Evolutionary conservation across 2,113 vertebrate species (phyloP).

Genomic region (Gobius niger): DNA sequence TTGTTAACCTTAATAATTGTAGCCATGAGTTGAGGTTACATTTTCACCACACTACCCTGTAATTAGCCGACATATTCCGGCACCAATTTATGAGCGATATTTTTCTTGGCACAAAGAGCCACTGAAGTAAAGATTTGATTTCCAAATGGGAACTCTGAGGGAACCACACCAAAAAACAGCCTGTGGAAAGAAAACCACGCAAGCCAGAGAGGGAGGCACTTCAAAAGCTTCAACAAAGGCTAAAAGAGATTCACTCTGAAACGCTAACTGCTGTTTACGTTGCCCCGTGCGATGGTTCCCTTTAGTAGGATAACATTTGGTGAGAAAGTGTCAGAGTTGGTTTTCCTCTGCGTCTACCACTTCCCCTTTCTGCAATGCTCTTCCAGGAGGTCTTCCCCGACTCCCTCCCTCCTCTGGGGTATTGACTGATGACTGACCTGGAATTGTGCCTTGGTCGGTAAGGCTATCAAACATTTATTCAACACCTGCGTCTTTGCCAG

Average conservation of each 20-base stretch:
- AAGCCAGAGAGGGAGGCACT: constrained; percentile 50
- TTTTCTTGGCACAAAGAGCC: constrained; percentile 66
- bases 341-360: constrained; percentile 52
- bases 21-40: constrained; percentile 52
- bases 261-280: constrained; percentile 62
- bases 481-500: constrained; percentile 50
- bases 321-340: constrained; percentile 67
- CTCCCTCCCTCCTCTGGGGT: constrained; percentile 19
- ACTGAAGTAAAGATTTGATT: constrained; percentile 66
- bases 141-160: constrained; percentile 57
- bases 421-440: constrained; percentile 40
- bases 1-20: constrained; percentile 69
- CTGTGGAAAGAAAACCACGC: constrained; percentile 62
- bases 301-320: constrained; percentile 65
- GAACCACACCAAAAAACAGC: constrained; percentile 71
- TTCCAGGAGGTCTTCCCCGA: constrained; percentile 50
- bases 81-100: constrained; percentile 69
- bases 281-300: constrained; percentile 56
- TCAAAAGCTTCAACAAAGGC: constrained; percentile 61
- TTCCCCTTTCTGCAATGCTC: constrained; percentile 47
- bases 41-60: constrained; percentile 54
- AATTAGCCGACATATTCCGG: constrained; percentile 67
- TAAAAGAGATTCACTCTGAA: constrained; percentile 63
- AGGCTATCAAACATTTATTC: constrained; percentile 65
- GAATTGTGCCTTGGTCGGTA: constrained; percentile 53